These are phyloP conservation scores for Heptranchias perlo DNA, from an alignment of 2,113 vertebrate species.

Conservation along the genomic window DNA sequence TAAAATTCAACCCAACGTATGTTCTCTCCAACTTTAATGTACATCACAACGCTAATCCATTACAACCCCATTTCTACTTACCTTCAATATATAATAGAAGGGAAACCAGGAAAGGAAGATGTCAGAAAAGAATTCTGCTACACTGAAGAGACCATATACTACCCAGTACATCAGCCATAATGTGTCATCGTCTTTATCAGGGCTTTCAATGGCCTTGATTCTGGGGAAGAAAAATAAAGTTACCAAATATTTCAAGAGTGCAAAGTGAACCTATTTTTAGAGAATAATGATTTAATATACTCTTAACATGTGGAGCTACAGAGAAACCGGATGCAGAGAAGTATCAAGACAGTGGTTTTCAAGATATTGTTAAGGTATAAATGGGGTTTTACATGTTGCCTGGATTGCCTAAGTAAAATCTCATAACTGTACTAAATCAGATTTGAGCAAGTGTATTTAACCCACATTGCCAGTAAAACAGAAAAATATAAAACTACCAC, in stretches of 20 bases:
- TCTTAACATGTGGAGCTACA: neutral
- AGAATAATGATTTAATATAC: neutral
- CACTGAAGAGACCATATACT: conserved; percentile 90
- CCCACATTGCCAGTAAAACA: neutral
- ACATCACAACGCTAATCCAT: neutral
- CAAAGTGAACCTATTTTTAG: neutral
- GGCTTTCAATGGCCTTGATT: conserved; percentile 95
- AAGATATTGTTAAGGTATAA: neutral
- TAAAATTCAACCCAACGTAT: neutral
- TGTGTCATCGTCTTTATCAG: conserved; percentile 92
- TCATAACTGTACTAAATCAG: neutral
- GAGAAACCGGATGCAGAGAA: neutral
- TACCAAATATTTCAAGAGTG: neutral
- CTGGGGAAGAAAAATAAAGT: conserved; percentile 56
- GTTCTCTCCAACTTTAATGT: neutral
- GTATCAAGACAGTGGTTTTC: neutral
- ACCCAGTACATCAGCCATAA: conserved; percentile 99
- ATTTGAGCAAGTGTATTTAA: neutral
- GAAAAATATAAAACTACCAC: neutral
- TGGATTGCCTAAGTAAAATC: neutral
- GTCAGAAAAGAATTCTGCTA: conserved; percentile 91
- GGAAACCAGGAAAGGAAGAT: conserved; percentile 97
- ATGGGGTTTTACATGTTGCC: neutral
- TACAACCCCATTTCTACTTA: conserved; percentile 47
- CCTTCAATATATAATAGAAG: conserved; percentile 96